phyloP scores from a whole-genome alignment of 2,797 vertebrate species.

The Mastacembelus armatus region DNA sequence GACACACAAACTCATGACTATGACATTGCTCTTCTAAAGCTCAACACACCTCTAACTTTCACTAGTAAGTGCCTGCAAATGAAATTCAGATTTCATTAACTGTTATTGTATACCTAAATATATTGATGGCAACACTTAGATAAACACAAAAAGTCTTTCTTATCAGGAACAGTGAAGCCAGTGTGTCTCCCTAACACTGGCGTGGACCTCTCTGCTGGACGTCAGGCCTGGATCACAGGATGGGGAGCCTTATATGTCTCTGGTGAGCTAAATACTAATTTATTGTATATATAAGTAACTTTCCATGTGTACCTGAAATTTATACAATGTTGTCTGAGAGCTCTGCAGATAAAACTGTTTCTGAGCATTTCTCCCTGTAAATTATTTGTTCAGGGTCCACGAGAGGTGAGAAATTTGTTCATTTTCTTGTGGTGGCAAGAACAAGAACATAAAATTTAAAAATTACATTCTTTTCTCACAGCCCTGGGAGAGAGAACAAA shows the following conservation, averaged over 20 bases:
- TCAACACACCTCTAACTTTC: slow-evolving; percentile 78
- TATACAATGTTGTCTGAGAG: neutral
- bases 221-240: slow-evolving; percentile 89
- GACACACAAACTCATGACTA: slow-evolving; percentile 81
- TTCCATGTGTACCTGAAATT: neutral
- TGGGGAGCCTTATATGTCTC: slow-evolving; percentile 84
- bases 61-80: slow-evolving; percentile 68
- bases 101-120: neutral
- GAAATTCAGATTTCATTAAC: neutral
- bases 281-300: neutral
- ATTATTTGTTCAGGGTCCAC: slow-evolving; percentile 29
- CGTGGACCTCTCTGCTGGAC: slow-evolving; percentile 71
- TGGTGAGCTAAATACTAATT: slow-evolving; percentile 40
- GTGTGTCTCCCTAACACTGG: slow-evolving; percentile 91
- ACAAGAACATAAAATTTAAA: no score
- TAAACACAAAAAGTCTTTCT: neutral
- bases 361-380: neutral
- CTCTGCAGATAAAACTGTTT: neutral
- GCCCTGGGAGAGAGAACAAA: no score
- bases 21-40: slow-evolving; percentile 91
- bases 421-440: no score
- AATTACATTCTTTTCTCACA: no score
- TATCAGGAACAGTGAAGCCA: slow-evolving; percentile 75
- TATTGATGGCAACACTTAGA: neutral
- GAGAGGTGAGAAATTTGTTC: no score